Evolutionary conservation across 2,888 invertebrate genomes (phyloP).

Genomic region (Therioaphis trifolii): DNA sequence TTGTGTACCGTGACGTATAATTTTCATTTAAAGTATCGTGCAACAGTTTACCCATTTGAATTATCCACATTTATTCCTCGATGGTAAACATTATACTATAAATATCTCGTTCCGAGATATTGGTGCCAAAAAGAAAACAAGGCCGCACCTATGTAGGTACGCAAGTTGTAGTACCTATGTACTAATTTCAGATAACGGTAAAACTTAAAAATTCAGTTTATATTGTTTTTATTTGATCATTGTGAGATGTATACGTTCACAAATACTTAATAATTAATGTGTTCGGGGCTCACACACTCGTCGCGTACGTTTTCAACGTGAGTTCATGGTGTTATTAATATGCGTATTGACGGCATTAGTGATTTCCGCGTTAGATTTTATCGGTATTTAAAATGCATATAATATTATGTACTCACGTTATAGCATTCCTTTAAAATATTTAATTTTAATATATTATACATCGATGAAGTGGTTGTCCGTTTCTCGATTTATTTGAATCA

Average conservation of each 20-base stretch:
- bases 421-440: too few relatives aligned
- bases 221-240: conserved; percentile 22
- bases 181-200: conserved; percentile 8
- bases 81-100: too few relatives aligned
- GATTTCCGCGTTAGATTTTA: not conserved
- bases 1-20: too few relatives aligned
- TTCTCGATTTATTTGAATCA: too few relatives aligned
- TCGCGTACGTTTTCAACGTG: not conserved
- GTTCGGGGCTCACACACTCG: not conserved
- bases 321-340: too few relatives aligned
- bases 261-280: not conserved
- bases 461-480: too few relatives aligned
- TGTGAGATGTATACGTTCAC: not conserved
- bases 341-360: not conserved
- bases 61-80: too few relatives aligned
- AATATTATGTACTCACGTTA: too few relatives aligned
- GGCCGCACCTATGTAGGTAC: not conserved
- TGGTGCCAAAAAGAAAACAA: conserved; percentile 5
- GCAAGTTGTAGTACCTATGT: not conserved
- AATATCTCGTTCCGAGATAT: not conserved
- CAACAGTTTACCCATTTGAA: too few relatives aligned
- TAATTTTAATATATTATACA: too few relatives aligned
- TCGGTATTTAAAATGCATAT: too few relatives aligned
- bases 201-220: conserved; percentile 28
- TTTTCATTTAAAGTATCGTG: too few relatives aligned